phyloP scores from a whole-genome alignment of 2,113 vertebrate genomes.

The Polypterus senegalus region DNA sequence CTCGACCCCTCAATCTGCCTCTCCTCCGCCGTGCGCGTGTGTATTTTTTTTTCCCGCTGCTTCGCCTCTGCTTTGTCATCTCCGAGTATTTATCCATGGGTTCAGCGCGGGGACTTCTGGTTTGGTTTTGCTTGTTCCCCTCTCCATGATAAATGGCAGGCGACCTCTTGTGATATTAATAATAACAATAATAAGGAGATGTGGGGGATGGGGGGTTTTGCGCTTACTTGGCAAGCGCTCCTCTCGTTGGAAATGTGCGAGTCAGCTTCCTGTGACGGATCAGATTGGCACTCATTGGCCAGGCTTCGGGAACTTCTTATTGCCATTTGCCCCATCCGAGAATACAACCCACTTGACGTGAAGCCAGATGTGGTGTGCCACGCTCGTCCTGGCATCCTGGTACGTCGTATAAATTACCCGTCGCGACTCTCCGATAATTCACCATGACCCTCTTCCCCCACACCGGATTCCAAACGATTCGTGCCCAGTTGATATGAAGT shows the following conservation, averaged over 20 bases:
- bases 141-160: constrained; percentile 30
- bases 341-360: too few species aligned
- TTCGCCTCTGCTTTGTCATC: constrained; percentile 40
- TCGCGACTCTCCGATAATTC: too few species aligned
- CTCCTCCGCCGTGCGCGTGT: not conserved
- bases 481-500: too few species aligned
- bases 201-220: constrained; percentile 44
- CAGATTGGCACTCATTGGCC: too few species aligned
- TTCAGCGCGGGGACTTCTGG: constrained; percentile 15
- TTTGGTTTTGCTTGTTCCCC: constrained; percentile 10
- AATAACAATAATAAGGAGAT: constrained; percentile 39
- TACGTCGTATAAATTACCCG: too few species aligned
- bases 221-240: constrained; percentile 57
- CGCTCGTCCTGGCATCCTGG: too few species aligned
- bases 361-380: too few species aligned
- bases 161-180: constrained; percentile 51
- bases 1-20: not conserved
- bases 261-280: constrained; percentile 30
- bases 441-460: too few species aligned
- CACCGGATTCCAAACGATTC: too few species aligned
- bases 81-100: constrained; percentile 37
- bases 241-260: constrained; percentile 42
- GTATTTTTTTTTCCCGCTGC: constrained; percentile 32
- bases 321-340: too few species aligned
- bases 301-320: too few species aligned